Evolutionary conservation across 2,888 invertebrate species (phyloP).

Genomic region (Operophtera brumata): DNA sequence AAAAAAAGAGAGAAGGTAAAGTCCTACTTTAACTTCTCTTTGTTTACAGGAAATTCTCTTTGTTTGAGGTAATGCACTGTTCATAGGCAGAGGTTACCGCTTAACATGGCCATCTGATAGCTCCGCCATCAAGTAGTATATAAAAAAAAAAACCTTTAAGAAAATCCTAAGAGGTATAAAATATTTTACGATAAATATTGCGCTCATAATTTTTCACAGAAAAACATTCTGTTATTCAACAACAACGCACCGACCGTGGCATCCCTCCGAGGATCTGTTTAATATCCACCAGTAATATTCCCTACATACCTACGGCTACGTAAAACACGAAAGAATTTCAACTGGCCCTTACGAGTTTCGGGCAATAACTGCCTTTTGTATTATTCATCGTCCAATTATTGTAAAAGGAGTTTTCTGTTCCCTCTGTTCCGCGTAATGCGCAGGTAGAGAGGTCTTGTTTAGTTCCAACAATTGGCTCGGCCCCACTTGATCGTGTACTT

Average conservation of each 20-base stretch:
- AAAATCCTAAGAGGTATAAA: too few species aligned
- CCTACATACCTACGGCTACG: slow-evolving; percentile 26
- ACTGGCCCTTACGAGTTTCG: slow-evolving; percentile 61
- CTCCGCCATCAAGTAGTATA: too few species aligned
- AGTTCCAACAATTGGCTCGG: slow-evolving; percentile 59
- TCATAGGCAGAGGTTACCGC: too few species aligned
- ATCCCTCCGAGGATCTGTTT: slow-evolving; percentile 10
- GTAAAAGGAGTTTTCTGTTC: slow-evolving; percentile 76
- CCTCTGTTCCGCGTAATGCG: slow-evolving; percentile 39
- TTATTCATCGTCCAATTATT: slow-evolving; percentile 81
- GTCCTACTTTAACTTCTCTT: too few species aligned
- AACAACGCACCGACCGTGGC: slow-evolving; percentile 16
- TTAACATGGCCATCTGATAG: too few species aligned
- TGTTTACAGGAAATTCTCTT: too few species aligned
- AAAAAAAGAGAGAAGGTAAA: too few species aligned
- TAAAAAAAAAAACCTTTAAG: too few species aligned
- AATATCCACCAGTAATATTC: slow-evolving; percentile 15
- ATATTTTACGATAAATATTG: slow-evolving; percentile 7
- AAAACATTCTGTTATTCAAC: slow-evolving; percentile 16
- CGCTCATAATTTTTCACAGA: slow-evolving; percentile 7
- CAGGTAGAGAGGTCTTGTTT: slow-evolving; percentile 61
- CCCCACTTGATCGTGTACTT: slow-evolving; percentile 51
- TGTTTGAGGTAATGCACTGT: too few species aligned
- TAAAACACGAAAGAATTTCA: slow-evolving; percentile 37
- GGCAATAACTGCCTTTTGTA: slow-evolving; percentile 76